Evolutionary conservation across 2,888 invertebrate genomes (phyloP).

Genomic region (Hirtodrosophila confusa): DNA sequence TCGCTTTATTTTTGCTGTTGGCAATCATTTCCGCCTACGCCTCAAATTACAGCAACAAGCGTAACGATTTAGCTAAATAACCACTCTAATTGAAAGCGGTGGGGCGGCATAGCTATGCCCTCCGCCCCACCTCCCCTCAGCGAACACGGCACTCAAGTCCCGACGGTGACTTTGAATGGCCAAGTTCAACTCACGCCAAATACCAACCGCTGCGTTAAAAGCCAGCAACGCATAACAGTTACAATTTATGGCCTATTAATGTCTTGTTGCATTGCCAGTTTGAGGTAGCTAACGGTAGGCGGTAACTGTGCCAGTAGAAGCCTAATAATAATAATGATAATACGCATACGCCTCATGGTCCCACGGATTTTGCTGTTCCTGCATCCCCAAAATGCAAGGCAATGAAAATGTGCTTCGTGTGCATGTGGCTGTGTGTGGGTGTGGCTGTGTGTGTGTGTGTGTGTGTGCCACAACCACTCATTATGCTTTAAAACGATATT

Average conservation of each 20-base stretch:
- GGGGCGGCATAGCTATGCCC: slow-evolving; percentile 40
- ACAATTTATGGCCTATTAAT: slow-evolving; percentile 81
- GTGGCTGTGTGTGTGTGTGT: slow-evolving; percentile 6
- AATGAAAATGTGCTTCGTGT: slow-evolving; percentile 5
- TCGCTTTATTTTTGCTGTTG: slow-evolving; percentile 33
- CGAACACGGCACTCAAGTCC: slow-evolving; percentile 51
- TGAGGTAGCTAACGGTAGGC: slow-evolving; percentile 56
- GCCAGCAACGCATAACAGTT: slow-evolving; percentile 78
- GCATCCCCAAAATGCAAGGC: slow-evolving; percentile 24
- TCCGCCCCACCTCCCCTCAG: neutral
- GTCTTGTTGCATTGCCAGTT: slow-evolving; percentile 42
- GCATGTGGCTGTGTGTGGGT: neutral
- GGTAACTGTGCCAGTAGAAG: slow-evolving; percentile 18
- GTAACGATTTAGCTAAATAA: slow-evolving; percentile 77
- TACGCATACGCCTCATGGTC: slow-evolving; percentile 47
- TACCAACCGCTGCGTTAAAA: slow-evolving; percentile 76
- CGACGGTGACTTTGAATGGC: slow-evolving; percentile 38
- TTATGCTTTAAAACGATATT: slow-evolving; percentile 51
- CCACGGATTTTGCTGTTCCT: slow-evolving; percentile 18
- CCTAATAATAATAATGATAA: slow-evolving; percentile 50
- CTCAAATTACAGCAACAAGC: slow-evolving; percentile 67
- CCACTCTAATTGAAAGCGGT: slow-evolving; percentile 75
- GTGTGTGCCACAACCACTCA: slow-evolving; percentile 14
- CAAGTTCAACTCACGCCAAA: slow-evolving; percentile 59
- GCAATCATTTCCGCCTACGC: slow-evolving; percentile 71